A percentile compares a stretch with the other conserved stretches of the same genome.
phyloP scores from a whole-genome alignment of 2,113 vertebrate genomes.

The Corythoichthys haematopterus region DNA sequence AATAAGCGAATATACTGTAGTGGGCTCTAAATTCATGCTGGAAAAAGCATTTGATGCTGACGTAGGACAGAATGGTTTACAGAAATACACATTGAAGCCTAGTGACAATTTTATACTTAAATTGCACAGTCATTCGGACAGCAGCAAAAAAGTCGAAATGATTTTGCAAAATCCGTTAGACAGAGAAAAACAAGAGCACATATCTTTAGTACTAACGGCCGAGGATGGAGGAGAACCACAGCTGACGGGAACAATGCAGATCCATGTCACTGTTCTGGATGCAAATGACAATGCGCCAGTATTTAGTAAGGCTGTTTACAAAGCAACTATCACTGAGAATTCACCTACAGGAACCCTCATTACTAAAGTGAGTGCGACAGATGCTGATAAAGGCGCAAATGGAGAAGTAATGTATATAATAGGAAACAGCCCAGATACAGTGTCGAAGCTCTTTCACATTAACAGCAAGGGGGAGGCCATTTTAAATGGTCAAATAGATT shows the following conservation, averaged over 20 bases:
- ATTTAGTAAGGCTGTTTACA: slow-evolving; percentile 60
- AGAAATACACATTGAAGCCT: slow-evolving; percentile 64
- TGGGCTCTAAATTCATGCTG: slow-evolving; percentile 59
- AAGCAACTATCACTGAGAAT: slow-evolving; percentile 60
- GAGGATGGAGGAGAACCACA: slow-evolving; percentile 47
- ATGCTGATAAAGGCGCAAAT: slow-evolving; percentile 65
- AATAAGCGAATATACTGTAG: slow-evolving; percentile 44
- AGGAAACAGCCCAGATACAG: slow-evolving; percentile 27
- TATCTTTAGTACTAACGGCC: slow-evolving; percentile 49
- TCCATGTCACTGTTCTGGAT: slow-evolving; percentile 49
- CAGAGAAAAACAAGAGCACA: slow-evolving; percentile 33
- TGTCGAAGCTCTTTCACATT: slow-evolving; percentile 52
- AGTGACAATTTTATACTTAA: slow-evolving; percentile 59
- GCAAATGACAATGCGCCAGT: slow-evolving; percentile 61
- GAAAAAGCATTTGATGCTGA: slow-evolving; percentile 75
- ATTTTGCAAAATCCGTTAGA: slow-evolving; percentile 51
- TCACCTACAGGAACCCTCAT: slow-evolving; percentile 43
- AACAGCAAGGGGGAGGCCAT: slow-evolving; percentile 45
- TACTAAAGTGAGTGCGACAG: slow-evolving; percentile 55
- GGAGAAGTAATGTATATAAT: slow-evolving; percentile 59
- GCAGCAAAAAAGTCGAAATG: slow-evolving; percentile 52
- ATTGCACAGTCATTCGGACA: slow-evolving; percentile 37
- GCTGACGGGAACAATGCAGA: slow-evolving; percentile 39
- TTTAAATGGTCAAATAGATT: slow-evolving; percentile 57
- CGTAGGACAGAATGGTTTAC: slow-evolving; percentile 68